Evolutionary conservation across 2,797 vertebrate genomes (phyloP).

Genomic region (Allobates femoralis): DNA sequence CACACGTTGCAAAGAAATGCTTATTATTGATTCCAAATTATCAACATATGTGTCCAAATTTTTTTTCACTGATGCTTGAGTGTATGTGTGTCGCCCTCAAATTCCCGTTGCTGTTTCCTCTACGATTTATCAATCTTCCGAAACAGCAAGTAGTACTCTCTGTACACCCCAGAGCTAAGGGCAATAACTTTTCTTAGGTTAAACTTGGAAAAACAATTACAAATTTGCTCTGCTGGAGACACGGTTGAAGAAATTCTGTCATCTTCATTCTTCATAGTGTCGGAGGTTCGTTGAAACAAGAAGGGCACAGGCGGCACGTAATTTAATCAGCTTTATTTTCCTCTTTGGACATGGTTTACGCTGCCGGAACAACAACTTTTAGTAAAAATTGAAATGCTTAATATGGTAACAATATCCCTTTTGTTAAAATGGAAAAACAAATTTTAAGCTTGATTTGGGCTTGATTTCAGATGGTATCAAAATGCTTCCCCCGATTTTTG

Average conservation of each 20-base stretch:
- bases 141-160: not conserved
- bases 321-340: not conserved
- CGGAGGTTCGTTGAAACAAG: not conserved
- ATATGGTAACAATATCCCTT: too few species aligned
- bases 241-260: not conserved
- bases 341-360: not conserved
- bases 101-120: not conserved
- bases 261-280: not conserved
- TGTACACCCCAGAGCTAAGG: not conserved
- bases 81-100: not conserved
- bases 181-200: not conserved
- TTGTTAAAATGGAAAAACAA: not conserved
- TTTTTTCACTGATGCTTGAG: not conserved
- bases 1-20: not conserved
- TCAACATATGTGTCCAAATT: not conserved
- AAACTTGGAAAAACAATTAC: not conserved
- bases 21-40: not conserved
- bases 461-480: not conserved
- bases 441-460: too few species aligned
- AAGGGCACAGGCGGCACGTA: not conserved
- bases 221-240: not conserved
- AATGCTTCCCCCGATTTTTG: not conserved
- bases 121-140: not conserved
- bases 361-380: not conserved
- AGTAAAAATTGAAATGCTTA: not conserved